Conservation (phyloP, 2,888 invertebrate genomes). For the Ypsolopha scabrella region DNA sequence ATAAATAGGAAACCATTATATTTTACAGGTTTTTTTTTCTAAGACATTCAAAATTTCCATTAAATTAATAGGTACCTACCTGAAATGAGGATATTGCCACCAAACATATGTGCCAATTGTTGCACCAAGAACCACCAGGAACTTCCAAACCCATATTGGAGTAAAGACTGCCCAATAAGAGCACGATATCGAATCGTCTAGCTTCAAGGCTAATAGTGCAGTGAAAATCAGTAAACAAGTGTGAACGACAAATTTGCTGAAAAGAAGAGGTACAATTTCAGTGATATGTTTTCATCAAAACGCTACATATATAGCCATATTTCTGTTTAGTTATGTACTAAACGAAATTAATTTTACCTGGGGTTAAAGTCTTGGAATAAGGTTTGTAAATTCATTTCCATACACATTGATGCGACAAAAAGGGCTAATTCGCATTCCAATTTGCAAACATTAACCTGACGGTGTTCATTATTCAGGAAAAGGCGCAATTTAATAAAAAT, state of each 20-base stretch:
- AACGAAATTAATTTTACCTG: slow-evolving; percentile 71
- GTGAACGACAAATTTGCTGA: slow-evolving; percentile 97
- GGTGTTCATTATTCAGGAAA: no score
- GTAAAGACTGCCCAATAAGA: slow-evolving; percentile 96
- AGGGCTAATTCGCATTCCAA: no score
- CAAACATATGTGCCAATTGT: slow-evolving; percentile 94
- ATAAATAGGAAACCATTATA: no score
- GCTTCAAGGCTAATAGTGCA: slow-evolving; percentile 87
- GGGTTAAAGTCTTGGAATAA: slow-evolving; percentile 93
- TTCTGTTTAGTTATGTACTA: not conserved
- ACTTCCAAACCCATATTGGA: slow-evolving; percentile 98
- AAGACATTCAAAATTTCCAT: no score
- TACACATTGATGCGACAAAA: slow-evolving; percentile 32
- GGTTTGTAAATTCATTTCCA: slow-evolving; percentile 87
- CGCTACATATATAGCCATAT: not conserved
- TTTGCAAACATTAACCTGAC: no score
- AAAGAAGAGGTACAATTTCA: slow-evolving; percentile 36
- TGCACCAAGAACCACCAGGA: slow-evolving; percentile 90
- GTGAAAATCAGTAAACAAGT: slow-evolving; percentile 93
- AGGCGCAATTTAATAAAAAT: no score
- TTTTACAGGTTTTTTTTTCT: no score
- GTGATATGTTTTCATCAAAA: slow-evolving; percentile 1
- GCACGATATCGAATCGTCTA: slow-evolving; percentile 92
- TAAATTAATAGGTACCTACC: slow-evolving; percentile 59
- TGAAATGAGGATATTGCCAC: slow-evolving; percentile 96